These are phyloP conservation scores for Helicoverpa assulta DNA, from an alignment of 2,888 invertebrate genomes.

Conservation along the genomic window DNA sequence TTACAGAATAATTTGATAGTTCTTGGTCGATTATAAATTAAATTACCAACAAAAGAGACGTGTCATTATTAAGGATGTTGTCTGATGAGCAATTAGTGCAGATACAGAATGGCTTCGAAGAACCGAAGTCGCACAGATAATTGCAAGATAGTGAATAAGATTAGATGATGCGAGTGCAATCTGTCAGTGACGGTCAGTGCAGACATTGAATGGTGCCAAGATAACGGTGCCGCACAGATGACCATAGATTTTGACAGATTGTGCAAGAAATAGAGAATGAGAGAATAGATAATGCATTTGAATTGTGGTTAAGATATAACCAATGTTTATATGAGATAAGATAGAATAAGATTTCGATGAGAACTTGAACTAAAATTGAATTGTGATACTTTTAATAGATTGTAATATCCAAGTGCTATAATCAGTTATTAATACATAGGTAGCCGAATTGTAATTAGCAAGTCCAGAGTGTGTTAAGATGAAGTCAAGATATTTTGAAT, in stretches of 20 bases:
- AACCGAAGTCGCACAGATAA: not conserved
- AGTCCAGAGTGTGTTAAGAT: too few relatives aligned
- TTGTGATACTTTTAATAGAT: too few relatives aligned
- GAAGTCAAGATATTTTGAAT: too few relatives aligned
- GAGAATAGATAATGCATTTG: not conserved
- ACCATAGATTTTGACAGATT: not conserved
- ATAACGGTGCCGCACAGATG: constrained; percentile 5
- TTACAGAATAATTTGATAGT: too few relatives aligned
- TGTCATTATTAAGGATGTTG: not conserved
- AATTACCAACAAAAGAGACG: not conserved
- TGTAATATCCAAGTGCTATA: too few relatives aligned
- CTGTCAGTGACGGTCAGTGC: constrained; percentile 1
- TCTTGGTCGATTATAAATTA: too few relatives aligned
- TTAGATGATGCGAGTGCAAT: not conserved
- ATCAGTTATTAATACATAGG: too few relatives aligned
- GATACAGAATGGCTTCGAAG: not conserved
- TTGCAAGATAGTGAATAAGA: not conserved
- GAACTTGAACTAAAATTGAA: too few relatives aligned
- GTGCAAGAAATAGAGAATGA: not conserved
- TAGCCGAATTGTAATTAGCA: too few relatives aligned
- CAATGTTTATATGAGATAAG: too few relatives aligned
- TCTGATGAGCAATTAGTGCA: not conserved
- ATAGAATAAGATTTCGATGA: too few relatives aligned
- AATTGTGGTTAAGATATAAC: too few relatives aligned
- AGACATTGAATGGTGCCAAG: constrained; percentile 4